These are phyloP conservation scores for Aphrocallistes beatrix DNA, from an alignment of 37 sponge, comb jelly and placozoan species.

Conservation along the genomic window DNA sequence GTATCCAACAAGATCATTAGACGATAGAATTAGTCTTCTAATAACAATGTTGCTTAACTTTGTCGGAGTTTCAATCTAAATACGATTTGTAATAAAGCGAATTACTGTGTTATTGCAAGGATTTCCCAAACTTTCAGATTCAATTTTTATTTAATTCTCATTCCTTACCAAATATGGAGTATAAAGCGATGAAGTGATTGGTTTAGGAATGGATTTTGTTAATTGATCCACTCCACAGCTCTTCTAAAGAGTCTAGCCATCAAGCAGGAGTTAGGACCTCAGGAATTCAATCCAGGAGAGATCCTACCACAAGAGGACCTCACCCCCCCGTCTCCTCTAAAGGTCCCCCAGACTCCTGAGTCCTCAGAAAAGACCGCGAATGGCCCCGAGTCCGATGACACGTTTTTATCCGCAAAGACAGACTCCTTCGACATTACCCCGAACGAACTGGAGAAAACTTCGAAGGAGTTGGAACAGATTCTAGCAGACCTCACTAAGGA, in stretches of 20 bases:
- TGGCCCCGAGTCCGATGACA: neutral
- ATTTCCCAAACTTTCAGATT: no score
- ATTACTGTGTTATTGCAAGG: no score
- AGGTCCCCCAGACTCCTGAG: neutral
- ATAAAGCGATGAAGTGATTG: no score
- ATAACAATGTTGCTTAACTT: no score
- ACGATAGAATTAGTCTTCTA: no score
- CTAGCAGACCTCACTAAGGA: neutral
- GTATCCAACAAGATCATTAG: no score
- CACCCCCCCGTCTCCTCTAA: neutral
- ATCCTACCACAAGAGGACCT: neutral
- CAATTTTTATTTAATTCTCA: no score
- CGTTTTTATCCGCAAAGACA: neutral
- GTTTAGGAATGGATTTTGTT: no score
- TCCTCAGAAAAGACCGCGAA: neutral
- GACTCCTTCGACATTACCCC: neutral
- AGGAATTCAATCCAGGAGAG: neutral
- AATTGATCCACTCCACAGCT: neutral
- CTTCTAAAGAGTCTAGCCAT: neutral
- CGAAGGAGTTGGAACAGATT: neutral
- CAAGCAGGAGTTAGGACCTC: neutral
- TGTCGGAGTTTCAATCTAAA: no score
- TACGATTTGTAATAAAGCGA: no score
- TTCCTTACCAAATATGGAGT: no score
- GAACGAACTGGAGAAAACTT: neutral